Evolutionary conservation across 2,797 vertebrate genomes (phyloP).

Genomic region (Tolypeutes matacus): DNA sequence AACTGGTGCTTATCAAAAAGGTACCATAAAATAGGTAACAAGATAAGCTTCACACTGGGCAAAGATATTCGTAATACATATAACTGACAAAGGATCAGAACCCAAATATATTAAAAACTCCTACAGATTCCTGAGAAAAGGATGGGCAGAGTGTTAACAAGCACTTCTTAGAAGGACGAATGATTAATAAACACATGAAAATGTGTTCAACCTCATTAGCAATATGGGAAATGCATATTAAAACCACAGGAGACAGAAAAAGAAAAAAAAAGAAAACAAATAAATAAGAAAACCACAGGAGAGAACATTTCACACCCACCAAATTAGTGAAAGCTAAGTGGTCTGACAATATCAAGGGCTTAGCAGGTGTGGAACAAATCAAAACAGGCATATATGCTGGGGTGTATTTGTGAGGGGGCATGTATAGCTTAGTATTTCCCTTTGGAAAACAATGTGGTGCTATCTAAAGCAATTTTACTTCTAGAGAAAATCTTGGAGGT

Average conservation of each 20-base stretch:
- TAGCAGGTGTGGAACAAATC: not conserved
- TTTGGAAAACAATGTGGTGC: not conserved
- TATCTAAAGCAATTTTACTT: conserved; percentile 21
- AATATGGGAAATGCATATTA: not conserved
- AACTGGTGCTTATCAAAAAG: not conserved
- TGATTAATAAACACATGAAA: not conserved
- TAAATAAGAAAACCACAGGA: conserved; percentile 19
- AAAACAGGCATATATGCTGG: not conserved
- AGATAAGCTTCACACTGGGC: not conserved
- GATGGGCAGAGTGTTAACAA: not conserved
- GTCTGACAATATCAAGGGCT: not conserved
- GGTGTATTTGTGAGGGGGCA: not conserved
- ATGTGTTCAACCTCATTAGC: not conserved
- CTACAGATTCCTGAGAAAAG: not conserved
- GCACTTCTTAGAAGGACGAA: not conserved
- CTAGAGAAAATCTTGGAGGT: not conserved
- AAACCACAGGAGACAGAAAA: conserved; percentile 9
- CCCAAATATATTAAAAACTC: not conserved
- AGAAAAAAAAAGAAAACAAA: no score
- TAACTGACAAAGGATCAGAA: not conserved
- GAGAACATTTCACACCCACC: not conserved
- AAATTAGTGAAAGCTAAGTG: not conserved
- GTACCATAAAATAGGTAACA: not conserved
- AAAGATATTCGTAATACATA: not conserved
- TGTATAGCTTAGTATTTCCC: not conserved